Base-by-base conservation (phyloP, 2,888 invertebrate genomes). In the Germaria angustata region DNA sequence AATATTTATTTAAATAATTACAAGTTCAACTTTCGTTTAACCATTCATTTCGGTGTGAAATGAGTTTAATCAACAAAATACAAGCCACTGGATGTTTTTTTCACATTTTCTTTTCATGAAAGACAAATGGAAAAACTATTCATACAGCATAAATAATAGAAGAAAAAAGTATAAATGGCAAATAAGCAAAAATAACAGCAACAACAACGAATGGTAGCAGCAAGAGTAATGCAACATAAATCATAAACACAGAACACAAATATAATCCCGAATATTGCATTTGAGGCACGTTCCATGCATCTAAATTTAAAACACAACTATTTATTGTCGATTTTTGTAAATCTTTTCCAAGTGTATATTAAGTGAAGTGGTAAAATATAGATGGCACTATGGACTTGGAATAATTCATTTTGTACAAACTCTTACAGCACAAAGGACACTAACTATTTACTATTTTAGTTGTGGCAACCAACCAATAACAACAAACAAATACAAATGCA, bases 291-390 rank as follows among this genome's bases (percentile, higher is more conserved):
- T 82, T 69, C 34, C 36, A 6, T 61, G 82, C 71, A 79, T 79
- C 75, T 44, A 66, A 51, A 71, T 75, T 79, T 65, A 59, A 59
- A 82, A 57, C 82, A 24, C 44, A 65, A 71, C 66, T 79, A 82
- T 82, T 82, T 79, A 79, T 82, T 82, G 75, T 66, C 79, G 79
- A 82, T 79, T 79, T 69, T 75, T 57, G 49, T 65, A 82, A 82
- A 71, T 71, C 75, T 79, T 82, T 79, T 79, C 59, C 66, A 65
- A 75, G 69, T 75, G 69, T 44, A 71, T 46, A 79, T 65, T 75
- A 75, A 75, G 59, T 79, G 79, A 79, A 79, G 53, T 79, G 78
- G 78, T 63, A 71, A 71, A 75, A 65, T 77, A 66, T 66, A 71
- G 24, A 75, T 66, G 77, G 39, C 75, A n/a, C n/a, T n/a, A 75